Evolutionary conservation across 1,140 invertebrate genomes (phyloP), one percentile per base, ranked within the genome.

Genomic region (Drosophila trapezifrons): DNA sequence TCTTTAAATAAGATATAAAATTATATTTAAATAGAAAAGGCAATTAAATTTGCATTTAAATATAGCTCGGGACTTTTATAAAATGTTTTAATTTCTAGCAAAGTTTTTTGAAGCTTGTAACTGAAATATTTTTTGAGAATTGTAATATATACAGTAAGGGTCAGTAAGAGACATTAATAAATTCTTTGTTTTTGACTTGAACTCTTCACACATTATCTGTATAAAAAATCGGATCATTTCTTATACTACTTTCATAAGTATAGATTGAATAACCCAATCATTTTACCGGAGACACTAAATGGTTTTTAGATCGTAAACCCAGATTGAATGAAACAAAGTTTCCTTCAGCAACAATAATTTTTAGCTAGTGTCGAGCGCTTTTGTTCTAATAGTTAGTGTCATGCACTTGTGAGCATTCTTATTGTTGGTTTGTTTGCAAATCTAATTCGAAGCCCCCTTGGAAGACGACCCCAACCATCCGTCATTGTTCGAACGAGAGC

Each of bases 371-470:
- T 60, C 27, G 17, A 18, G 20, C 15, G 55, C 42, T 22, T n/a
- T 55, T 71, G 67, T 56, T 71, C 51, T 32, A 47, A 69, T 59
- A 63, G 51, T 20, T 49, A 55, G 65, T 49, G 65, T 71, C 27
- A 22, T 65, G 54, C 73, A 54, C 37, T 63, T 60, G 59, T 38
- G 35, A 38, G 45, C 46, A 32, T 42, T 79, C 46, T 15, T 22
- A 22, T 56, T 49, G 56, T 67, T 71, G 25, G 60, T 51, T 69
- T 87, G 67, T 76, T 78, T 64, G 64, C 75, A 82, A 62, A 72
- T 78, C 55, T 46, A 79, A 79, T 74, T 80, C 46, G 49, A 37
- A 13, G 13, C 4, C 5, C 20, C 29, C 29, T 32, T 32, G 29
- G 29, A 32, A 32, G 13, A 37, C 64, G 51, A 29, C 51, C 29